Evolutionary conservation across 2,797 vertebrate genomes (phyloP).

Genomic region (Muraenolepis orangiensis): DNA sequence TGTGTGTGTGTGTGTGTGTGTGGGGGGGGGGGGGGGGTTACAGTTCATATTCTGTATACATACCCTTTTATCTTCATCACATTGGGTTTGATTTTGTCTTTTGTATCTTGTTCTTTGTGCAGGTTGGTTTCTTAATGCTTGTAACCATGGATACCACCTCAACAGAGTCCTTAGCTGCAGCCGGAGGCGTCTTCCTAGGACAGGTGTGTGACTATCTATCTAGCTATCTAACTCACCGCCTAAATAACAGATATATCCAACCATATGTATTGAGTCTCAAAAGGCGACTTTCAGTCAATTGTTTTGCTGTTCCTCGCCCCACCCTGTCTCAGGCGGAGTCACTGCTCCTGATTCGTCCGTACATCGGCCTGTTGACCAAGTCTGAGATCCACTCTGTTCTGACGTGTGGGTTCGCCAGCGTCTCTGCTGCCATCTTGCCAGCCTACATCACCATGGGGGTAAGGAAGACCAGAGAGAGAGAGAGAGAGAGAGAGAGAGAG

Average conservation of each 20-base stretch:
- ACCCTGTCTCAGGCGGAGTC: slow-evolving; percentile 71
- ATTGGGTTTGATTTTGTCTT: background rate
- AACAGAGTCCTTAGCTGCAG: slow-evolving; percentile 81
- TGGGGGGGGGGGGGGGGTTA: background rate
- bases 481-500: slow-evolving; percentile 64
- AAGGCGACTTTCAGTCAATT: background rate
- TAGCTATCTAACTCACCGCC: background rate
- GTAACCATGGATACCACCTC: slow-evolving; percentile 83
- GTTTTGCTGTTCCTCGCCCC: background rate
- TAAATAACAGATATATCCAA: background rate
- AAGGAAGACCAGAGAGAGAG: too few species aligned
- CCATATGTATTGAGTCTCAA: background rate
- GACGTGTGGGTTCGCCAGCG: slow-evolving; percentile 81
- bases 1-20: too few species aligned
- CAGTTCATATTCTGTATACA: background rate
- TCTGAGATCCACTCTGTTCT: slow-evolving; percentile 87
- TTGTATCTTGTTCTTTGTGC: slow-evolving; percentile 26
- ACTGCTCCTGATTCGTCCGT: slow-evolving; percentile 79
- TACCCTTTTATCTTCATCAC: background rate
- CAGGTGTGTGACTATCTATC: slow-evolving; percentile 60
- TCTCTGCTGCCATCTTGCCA: slow-evolving; percentile 81
- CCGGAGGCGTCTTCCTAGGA: slow-evolving; percentile 86
- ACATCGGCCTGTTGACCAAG: slow-evolving; percentile 71
- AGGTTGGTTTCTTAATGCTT: slow-evolving; percentile 87
- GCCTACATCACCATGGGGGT: slow-evolving; percentile 84